Evolutionary conservation across 2,888 invertebrate species (phyloP).

Genomic region (Tachystola acroxantha): DNA sequence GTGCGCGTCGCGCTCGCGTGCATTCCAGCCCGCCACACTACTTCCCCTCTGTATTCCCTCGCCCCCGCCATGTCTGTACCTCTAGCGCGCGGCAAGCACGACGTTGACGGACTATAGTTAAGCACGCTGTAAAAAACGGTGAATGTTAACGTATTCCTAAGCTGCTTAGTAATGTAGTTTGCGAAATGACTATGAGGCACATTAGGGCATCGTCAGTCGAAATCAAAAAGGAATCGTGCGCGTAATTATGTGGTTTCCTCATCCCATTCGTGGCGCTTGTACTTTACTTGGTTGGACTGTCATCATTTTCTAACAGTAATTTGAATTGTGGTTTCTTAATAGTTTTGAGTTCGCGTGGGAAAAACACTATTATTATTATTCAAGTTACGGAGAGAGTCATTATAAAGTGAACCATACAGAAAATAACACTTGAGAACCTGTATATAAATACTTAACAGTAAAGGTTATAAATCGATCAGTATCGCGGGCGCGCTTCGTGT

Average conservation of each 20-base stretch:
- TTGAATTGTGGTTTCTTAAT: slow-evolving; percentile 16
- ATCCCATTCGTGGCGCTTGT: slow-evolving; percentile 18
- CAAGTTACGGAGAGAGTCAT: too few relatives aligned
- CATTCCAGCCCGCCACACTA: too few relatives aligned
- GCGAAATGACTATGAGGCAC: slow-evolving; percentile 10
- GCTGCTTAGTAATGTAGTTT: slow-evolving; percentile 13
- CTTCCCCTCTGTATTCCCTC: too few relatives aligned
- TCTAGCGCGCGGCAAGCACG: too few relatives aligned
- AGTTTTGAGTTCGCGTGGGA: slow-evolving; percentile 8
- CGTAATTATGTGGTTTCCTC: slow-evolving; percentile 24
- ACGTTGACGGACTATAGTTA: too few relatives aligned
- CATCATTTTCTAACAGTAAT: slow-evolving; percentile 18
- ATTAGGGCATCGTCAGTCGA: slow-evolving; percentile 16
- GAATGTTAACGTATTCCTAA: slow-evolving; percentile 14
- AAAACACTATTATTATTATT: slow-evolving; percentile 8
- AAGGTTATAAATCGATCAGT: slow-evolving; percentile 41
- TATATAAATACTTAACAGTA: slow-evolving; percentile 31
- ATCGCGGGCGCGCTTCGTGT: slow-evolving; percentile 39
- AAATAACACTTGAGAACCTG: slow-evolving; percentile 15
- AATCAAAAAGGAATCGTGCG: slow-evolving; percentile 20
- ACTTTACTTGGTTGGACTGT: slow-evolving; percentile 17
- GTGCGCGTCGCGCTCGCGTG: too few relatives aligned
- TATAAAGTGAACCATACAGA: slow-evolving; percentile 12
- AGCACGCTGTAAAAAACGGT: slow-evolving; percentile 9
- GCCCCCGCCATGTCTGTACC: too few relatives aligned